Percentiles rank a stretch among this genome's conserved stretches.
Evolutionary conservation across 2,113 vertebrate genomes (phyloP).

Genomic region (Petroica traversi): DNA sequence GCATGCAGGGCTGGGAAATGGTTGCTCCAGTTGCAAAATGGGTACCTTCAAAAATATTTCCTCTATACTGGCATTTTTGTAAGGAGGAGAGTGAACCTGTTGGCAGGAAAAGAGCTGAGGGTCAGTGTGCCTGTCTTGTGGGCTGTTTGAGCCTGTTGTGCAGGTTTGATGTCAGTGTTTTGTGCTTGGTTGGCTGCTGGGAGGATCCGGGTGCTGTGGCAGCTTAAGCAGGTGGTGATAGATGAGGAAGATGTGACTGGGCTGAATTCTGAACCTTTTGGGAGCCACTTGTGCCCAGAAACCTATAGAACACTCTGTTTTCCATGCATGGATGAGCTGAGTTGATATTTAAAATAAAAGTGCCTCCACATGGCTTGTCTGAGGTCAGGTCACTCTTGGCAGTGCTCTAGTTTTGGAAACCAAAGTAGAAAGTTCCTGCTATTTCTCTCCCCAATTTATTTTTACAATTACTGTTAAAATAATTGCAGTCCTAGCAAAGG

Average conservation of each 20-base stretch:
- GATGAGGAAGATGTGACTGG: background rate
- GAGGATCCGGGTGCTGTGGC: background rate
- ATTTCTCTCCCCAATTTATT: slow-evolving; percentile 6
- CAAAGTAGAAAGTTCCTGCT: background rate
- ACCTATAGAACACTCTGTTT: background rate
- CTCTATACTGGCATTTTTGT: background rate
- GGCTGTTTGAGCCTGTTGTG: background rate
- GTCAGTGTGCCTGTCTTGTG: background rate
- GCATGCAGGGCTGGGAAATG: background rate
- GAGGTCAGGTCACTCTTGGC: background rate
- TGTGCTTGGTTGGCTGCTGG: background rate
- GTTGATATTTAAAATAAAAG: slow-evolving; percentile 2
- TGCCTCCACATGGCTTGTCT: background rate
- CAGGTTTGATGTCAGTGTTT: background rate
- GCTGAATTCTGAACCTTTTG: background rate
- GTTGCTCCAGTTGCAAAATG: background rate
- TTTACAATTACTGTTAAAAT: slow-evolving; percentile 20
- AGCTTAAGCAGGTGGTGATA: background rate
- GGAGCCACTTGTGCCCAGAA: background rate
- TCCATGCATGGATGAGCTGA: background rate
- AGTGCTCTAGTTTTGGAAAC: background rate
- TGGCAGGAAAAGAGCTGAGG: background rate
- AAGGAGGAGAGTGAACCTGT: background rate
- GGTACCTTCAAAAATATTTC: background rate
- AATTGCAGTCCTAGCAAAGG: background rate